Conservation (phyloP, 2,113 vertebrate species). For the Tor tambroides region DNA sequence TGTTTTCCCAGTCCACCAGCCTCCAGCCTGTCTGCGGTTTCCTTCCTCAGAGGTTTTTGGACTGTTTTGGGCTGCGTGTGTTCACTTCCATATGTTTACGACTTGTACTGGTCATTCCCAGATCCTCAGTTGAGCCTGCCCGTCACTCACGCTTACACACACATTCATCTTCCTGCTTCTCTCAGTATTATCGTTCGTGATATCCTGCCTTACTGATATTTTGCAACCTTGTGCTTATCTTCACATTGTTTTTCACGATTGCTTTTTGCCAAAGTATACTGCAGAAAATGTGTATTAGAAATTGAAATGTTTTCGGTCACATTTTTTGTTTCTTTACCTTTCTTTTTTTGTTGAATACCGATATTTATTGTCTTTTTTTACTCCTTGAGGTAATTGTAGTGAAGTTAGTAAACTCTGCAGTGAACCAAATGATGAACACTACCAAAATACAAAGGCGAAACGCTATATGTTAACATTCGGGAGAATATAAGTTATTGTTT, state of each 20-base stretch:
- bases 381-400: slow-evolving; percentile 25
- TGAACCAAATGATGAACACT: slow-evolving; percentile 16
- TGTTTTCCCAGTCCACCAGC: slow-evolving; percentile 41
- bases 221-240: slow-evolving; percentile 31
- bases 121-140: slow-evolving; percentile 57
- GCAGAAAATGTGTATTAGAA: slow-evolving; percentile 52
- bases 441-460: slow-evolving; percentile 2
- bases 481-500: slow-evolving; percentile 15
- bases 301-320: not conserved
- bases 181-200: slow-evolving; percentile 25
- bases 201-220: slow-evolving; percentile 54
- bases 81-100: slow-evolving; percentile 40
- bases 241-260: slow-evolving; percentile 34
- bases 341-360: slow-evolving; percentile 49
- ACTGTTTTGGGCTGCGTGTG: slow-evolving; percentile 9
- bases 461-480: not conserved
- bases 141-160: slow-evolving; percentile 39
- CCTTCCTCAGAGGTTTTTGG: not conserved
- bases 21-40: slow-evolving; percentile 13
- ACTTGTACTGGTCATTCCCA: slow-evolving; percentile 43
- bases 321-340: slow-evolving; percentile 22
- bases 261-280: slow-evolving; percentile 64
- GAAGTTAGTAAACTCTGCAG: slow-evolving; percentile 8
- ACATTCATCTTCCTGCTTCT: slow-evolving; percentile 33
- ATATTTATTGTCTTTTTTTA: slow-evolving; percentile 57